Base-by-base conservation (phyloP, 53 echinoderm and acorn worm species). In the Holothuria leucospilota region DNA sequence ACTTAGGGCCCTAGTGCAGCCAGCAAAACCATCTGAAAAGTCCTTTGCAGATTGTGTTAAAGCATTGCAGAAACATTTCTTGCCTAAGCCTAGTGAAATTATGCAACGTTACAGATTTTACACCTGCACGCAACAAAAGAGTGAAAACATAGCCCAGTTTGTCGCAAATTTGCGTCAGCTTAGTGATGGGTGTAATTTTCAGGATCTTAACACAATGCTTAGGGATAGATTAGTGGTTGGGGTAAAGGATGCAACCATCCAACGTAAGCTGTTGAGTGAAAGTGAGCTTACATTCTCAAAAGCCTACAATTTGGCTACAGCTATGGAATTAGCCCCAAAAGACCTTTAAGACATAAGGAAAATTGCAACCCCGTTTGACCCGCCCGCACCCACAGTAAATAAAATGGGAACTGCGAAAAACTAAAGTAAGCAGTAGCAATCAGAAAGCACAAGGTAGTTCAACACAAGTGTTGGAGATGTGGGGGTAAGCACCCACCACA, bases 191-290 rank as follows among this genome's bases (percentile, higher is more conserved):
- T n/a, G n/a, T n/a, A n/a, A n/a, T n/a, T n/a, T n/a, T n/a, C n/a
- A n/a, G n/a, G n/a, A n/a, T n/a, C n/a, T n/a, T n/a, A n/a, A n/a
- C 49, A 90, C 78, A 59, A 84, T 90, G 81, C 46, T 90, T 28
- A 46, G 79, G 65, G 90, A 90, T 58, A 74, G 69, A 21, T 38
- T 90, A 18, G 85, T 90, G 16, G 90, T 90, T 2, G 90, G 81
- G 39, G 63, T 63, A 34, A 29, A 53, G 59, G 85, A 90, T 42
- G 72, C 79, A 6, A 51, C 42, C n/a, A 85, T 81, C 63, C 90
- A 90, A 73, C 59, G 82, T 20, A 81, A 86, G 56, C 51, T 90
- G 27, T 71, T 90, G 68, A 86, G 90, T 65, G 82, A 86, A 34
- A 62, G 64, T 20, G 59, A 14, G 9, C 27, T 84, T 7, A 89